A percentile compares a stretch with the other conserved stretches of the same genome.
Conservation (phyloP, 1,140 invertebrate genomes). For the Drosophila nannoptera region DNA sequence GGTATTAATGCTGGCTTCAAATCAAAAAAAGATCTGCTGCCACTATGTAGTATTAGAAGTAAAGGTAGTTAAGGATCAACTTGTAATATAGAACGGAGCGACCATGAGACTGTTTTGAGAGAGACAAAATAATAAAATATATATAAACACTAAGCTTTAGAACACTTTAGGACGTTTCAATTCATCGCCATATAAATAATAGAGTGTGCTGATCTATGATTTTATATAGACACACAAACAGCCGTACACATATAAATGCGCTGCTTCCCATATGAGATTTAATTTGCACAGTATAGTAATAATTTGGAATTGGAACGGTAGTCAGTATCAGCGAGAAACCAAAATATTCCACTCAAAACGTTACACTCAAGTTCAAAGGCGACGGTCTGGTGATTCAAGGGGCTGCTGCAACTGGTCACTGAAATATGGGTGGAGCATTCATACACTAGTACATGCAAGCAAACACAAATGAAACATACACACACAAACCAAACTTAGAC, state of each 20-base stretch:
- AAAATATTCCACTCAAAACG: constrained; percentile 53
- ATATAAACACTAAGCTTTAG: too few species aligned
- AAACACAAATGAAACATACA: not conserved
- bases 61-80: too few species aligned
- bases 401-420: constrained; percentile 54
- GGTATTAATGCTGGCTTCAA: constrained; percentile 19
- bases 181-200: too few species aligned
- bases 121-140: too few species aligned
- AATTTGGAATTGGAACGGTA: constrained; percentile 43
- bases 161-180: too few species aligned
- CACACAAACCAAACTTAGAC: constrained; percentile 12
- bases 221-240: not conserved
- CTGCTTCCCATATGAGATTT: constrained; percentile 14
- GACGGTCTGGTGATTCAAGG: constrained; percentile 18
- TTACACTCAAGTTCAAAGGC: constrained; percentile 49
- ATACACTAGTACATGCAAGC: not conserved
- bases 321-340: constrained; percentile 23
- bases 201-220: too few species aligned
- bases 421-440: constrained; percentile 71
- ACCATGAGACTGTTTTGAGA: too few species aligned
- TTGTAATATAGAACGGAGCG: too few species aligned
- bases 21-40: too few species aligned
- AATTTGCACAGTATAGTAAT: constrained; percentile 28
- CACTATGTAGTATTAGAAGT: too few species aligned
- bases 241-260: not conserved